Evolutionary conservation across 2,888 invertebrate genomes (phyloP), one percentile per base, ranked within the genome.

Genomic region (Phyllotreta striolata): DNA sequence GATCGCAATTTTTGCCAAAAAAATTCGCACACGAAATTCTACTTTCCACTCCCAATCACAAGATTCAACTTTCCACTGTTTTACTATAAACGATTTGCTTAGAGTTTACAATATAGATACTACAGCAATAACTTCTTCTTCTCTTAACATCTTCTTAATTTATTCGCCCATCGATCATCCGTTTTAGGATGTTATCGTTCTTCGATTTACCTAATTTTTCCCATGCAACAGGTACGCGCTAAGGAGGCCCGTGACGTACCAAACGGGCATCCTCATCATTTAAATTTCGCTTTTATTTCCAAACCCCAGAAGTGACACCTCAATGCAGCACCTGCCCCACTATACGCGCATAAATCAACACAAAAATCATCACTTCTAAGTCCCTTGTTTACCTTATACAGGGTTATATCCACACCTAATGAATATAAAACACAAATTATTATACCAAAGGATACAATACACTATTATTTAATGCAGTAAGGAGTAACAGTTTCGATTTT

Each of bases 321-420:
- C 60, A 52, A 24, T 44, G 13, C 44, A 35, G 37, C 60, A 60
- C 52, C 60, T 60, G 60, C 60, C 38, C 14, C 38, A 60, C 52
- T 38, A 60, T 43, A 54, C 54, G 60, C 44, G 52, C 52, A 60
- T 60, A 60, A 60, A 60, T 60, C 60, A 60, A 60, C 52, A 52
- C 60, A 52, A 60, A 24, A 60, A 60, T 60, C 60, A 60, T 60
- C 60, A 60, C 60, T 52, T 60, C 52, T 38, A 44, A 37, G 37
- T 38, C 40, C 35, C 52, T 38, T 60, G 52, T 60, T 60, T 60
- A 52, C 38, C 43, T 60, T 60, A 41, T 54, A 60, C 43, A 60
- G 60, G 60, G 52, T 35, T 34, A 60, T 60, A 5, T 7, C 10
- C 41, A n/a, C 10, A 9, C 3, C 1, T 5, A 13, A 13, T 39